These are phyloP conservation scores for Fregata magnificens DNA, from an alignment of 2,113 vertebrate genomes.

Conservation along the genomic window DNA sequence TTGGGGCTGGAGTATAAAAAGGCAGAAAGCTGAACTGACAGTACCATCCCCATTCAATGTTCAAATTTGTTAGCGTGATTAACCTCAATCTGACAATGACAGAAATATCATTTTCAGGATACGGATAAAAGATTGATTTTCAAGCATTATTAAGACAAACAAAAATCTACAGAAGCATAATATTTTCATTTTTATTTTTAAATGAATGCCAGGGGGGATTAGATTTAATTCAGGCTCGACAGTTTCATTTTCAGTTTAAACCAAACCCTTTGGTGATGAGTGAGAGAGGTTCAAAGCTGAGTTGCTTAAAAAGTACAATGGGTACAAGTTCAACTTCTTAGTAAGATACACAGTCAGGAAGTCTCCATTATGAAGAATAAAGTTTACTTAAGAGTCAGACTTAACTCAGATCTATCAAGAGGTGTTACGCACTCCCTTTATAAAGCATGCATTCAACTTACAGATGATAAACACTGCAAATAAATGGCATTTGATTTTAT, in stretches of 20 bases:
- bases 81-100: not conserved
- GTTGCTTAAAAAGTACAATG: not conserved
- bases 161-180: not conserved
- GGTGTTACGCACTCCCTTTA: not conserved
- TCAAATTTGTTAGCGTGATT: not conserved
- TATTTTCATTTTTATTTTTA: not conserved
- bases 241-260: not conserved
- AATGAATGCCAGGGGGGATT: not conserved
- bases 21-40: not conserved
- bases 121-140: not conserved
- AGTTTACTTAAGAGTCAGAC: not conserved
- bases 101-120: not conserved
- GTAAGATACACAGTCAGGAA: not conserved
- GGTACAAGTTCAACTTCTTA: not conserved
- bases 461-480: not conserved
- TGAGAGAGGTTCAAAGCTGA: not conserved
- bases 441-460: not conserved
- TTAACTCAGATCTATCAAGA: not conserved
- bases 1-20: not conserved
- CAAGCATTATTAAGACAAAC: not conserved
- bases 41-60: not conserved
- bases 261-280: not conserved
- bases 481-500: not conserved
- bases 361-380: not conserved
- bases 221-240: not conserved